Base-by-base conservation (phyloP, 23 tunicate genomes). In the Ascidia mentula region DNA sequence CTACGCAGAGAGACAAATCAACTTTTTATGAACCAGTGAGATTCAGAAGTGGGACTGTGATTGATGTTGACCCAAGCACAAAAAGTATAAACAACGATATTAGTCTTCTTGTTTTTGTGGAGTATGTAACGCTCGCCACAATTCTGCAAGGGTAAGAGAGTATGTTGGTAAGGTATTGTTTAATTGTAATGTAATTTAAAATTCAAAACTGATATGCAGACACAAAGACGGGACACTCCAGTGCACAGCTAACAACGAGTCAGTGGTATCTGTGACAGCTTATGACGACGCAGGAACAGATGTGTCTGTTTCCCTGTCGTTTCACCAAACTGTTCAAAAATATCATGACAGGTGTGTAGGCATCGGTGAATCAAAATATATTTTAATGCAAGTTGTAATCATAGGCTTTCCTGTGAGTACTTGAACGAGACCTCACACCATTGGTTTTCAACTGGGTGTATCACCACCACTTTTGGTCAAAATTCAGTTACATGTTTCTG, bases 401-500 rank as follows among this genome's bases (percentile, higher is more conserved):
- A n/a, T 37, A 87, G 92, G 9, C 30, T 81, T 9, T 81, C 86
- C 6, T 87, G 92, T 60, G 77, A 80, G 73, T 87, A 69, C 76
- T 40, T 87, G 35, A 74, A 87, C 30, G 92, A 87, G 75, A 42
- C 42, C 59, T 31, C 24, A 13, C 78, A 69, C 39, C 72, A 81
- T 18, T 87, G 92, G 92, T 81, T 69, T 20, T 40, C 86, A 0
- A 35, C 76, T 33, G 92, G 92, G 28, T 87, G 92, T 77, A 40
- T 40, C 24, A 72, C 78, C 18, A 26, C 71, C 1, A 77, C 34
- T 26, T 31, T 34, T 42, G 80, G 69, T 0, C 34, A 70, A 28
- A 46, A 40, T 13, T 76, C 86, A 22, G 73, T 74, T 24, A 60
- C 85, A 34, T 87, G 92, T 37, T 40, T 38, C 31, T 87, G 92